Conservation (phyloP, 2,797 vertebrate genomes). For the Cynodonichthys magdalenae region DNA sequence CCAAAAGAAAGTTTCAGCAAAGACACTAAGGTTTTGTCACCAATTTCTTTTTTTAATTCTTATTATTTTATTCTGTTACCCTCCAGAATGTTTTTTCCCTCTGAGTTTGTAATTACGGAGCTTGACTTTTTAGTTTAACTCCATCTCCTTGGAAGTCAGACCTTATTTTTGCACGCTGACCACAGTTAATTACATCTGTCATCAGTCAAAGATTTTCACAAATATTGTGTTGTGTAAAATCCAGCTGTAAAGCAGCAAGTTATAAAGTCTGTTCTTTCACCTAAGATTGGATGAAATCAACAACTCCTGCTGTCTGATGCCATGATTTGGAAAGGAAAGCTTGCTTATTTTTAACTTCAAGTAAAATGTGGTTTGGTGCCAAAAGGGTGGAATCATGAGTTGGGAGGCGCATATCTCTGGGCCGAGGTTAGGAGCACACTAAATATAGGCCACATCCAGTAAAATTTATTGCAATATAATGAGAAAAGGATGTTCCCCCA, state of each 20-base stretch:
- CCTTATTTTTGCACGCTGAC: slow-evolving; percentile 13
- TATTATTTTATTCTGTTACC: neutral
- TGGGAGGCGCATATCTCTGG: slow-evolving; percentile 80
- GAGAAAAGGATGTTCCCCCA: slow-evolving; percentile 97
- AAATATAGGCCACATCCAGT: slow-evolving; percentile 95
- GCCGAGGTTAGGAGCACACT: slow-evolving; percentile 90
- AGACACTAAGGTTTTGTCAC: neutral
- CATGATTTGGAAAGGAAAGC: slow-evolving; percentile 45
- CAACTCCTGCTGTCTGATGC: slow-evolving; percentile 49
- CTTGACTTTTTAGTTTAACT: slow-evolving; percentile 26
- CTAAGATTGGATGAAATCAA: slow-evolving; percentile 54
- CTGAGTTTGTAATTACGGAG: slow-evolving; percentile 5
- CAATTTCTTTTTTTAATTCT: neutral
- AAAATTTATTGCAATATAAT: slow-evolving; percentile 97
- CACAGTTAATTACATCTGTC: slow-evolving; percentile 35
- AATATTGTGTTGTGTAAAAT: slow-evolving; percentile 14
- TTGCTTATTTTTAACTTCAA: slow-evolving; percentile 62
- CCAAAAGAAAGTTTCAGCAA: neutral
- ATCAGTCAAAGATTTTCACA: slow-evolving; percentile 33
- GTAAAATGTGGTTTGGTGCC: slow-evolving; percentile 51
- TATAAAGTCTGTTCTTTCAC: slow-evolving; percentile 53
- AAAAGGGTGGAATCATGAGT: slow-evolving; percentile 64
- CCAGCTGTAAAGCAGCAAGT: slow-evolving; percentile 28
- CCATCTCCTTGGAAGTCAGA: neutral
- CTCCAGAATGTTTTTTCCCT: neutral